Conservation (phyloP, 2,113 vertebrate genomes). For the Cervus canadensis region DNA sequence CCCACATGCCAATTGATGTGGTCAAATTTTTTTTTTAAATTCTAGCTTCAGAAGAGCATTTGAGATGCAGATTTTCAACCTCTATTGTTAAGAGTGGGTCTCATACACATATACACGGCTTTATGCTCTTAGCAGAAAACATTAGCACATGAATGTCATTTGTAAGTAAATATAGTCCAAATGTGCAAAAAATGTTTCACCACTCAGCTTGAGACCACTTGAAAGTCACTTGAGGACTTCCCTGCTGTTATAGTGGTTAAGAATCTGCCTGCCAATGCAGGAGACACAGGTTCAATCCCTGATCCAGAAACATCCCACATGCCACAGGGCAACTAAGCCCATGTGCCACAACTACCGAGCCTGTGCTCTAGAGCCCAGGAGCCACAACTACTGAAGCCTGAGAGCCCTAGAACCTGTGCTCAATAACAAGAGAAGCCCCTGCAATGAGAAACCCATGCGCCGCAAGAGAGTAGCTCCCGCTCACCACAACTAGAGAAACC, state of each 20-base stretch:
- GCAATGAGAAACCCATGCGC: background rate
- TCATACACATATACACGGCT: background rate
- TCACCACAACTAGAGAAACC: background rate
- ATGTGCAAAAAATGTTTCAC: background rate
- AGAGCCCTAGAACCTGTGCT: background rate
- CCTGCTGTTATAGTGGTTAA: background rate
- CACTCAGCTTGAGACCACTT: background rate
- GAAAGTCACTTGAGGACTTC: background rate
- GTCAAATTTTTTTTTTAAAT: background rate
- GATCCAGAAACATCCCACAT: background rate
- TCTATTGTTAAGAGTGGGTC: background rate
- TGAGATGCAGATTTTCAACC: background rate
- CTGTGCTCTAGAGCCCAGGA: background rate
- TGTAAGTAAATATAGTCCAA: background rate
- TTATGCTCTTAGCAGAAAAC: background rate
- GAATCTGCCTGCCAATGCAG: background rate
- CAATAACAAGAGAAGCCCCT: background rate
- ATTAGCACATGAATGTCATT: background rate
- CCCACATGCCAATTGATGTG: background rate
- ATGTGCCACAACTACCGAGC: background rate
- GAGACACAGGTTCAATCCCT: background rate
- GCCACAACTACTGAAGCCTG: background rate
- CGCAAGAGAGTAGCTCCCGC: accelerated
- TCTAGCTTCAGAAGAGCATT: background rate
- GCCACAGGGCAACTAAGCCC: background rate